Evolutionary conservation across 2,113 vertebrate species (phyloP).

Genomic region (Excalfactoria chinensis): DNA sequence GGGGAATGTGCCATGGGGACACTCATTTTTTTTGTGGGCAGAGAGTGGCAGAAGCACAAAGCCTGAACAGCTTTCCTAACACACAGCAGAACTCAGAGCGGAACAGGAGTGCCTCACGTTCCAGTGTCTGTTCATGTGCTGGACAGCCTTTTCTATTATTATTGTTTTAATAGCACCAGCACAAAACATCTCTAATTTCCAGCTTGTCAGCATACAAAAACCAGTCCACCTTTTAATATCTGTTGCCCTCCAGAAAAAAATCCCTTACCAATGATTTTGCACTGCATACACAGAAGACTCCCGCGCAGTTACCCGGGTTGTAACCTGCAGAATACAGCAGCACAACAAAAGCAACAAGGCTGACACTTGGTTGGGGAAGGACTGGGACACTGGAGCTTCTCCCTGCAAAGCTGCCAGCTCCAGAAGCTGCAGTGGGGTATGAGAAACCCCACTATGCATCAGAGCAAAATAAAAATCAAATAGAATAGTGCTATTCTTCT

Average conservation of each 20-base stretch:
- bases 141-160: too few relatives aligned
- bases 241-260: neutral
- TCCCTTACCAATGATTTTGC: neutral
- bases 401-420: neutral
- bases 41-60: neutral
- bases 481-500: neutral
- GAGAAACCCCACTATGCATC: neutral
- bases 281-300: rapidly evolving
- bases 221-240: rapidly evolving
- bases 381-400: neutral
- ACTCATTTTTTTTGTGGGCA: too few relatives aligned
- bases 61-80: neutral
- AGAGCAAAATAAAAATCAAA: neutral
- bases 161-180: neutral
- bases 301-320: neutral
- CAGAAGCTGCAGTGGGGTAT: neutral
- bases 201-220: neutral
- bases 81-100: neutral
- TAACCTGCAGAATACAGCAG: neutral
- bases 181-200: neutral
- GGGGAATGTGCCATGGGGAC: too few relatives aligned
- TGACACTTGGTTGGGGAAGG: rapidly evolving
- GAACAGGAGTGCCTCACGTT: rapidly evolving
- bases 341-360: neutral
- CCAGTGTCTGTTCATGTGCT: rapidly evolving